Conservation (phyloP, 2,797 vertebrate genomes). For the Tachyglossus aculeatus region DNA sequence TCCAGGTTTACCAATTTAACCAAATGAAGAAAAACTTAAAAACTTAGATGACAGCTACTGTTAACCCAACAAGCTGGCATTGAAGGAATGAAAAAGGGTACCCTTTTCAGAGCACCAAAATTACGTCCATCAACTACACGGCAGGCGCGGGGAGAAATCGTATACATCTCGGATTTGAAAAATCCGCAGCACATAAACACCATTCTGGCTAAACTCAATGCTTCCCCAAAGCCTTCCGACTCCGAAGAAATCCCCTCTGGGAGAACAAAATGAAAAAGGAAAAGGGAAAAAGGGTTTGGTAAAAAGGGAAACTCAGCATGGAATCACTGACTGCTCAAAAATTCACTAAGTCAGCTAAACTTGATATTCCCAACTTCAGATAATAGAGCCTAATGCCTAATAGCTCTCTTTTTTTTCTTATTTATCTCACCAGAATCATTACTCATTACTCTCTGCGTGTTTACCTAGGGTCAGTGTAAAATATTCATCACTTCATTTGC, state of each 20-base stretch:
- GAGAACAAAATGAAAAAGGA: too few species aligned
- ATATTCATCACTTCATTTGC: constrained; percentile 18
- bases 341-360: background rate
- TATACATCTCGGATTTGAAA: too few species aligned
- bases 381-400: constrained; percentile 1
- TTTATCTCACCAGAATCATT: background rate
- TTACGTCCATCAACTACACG: too few species aligned
- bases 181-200: too few species aligned
- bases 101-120: too few species aligned
- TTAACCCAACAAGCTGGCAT: too few species aligned
- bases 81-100: too few species aligned
- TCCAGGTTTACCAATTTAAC: too few species aligned
- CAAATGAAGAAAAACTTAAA: too few species aligned
- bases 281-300: background rate
- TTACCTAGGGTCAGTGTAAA: constrained; percentile 34
- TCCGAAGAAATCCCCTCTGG: constrained; percentile 18
- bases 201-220: background rate
- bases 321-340: background rate
- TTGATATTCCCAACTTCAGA: background rate
- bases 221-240: background rate
- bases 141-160: too few species aligned
- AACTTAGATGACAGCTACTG: too few species aligned
- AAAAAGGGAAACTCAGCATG: constrained; percentile 7
- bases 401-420: constrained; percentile 12
- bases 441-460: constrained; percentile 12